These are phyloP conservation scores for Rhabdornis inornatus DNA, from an alignment of 2,113 vertebrate species.

Conservation along the genomic window DNA sequence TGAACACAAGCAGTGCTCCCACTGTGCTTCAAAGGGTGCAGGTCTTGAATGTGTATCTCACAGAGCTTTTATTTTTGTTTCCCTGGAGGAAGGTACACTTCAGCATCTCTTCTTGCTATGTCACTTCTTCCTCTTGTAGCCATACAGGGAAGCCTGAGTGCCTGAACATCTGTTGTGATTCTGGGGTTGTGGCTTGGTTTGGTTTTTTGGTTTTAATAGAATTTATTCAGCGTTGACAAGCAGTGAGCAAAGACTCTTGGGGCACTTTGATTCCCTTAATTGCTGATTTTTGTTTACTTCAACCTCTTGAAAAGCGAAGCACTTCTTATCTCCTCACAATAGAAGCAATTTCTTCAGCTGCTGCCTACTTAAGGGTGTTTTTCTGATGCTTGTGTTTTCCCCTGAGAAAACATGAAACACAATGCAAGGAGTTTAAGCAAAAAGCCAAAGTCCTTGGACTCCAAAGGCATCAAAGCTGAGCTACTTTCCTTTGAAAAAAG, in stretches of 20 bases:
- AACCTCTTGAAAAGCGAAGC: conserved; percentile 21
- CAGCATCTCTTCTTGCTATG: not conserved
- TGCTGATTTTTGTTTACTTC: conserved; percentile 42
- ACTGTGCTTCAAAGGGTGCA: fast-evolving
- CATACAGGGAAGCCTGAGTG: not conserved
- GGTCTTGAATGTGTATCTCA: not conserved
- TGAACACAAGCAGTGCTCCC: fast-evolving
- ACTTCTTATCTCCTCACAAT: not conserved
- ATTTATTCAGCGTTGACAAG: not conserved
- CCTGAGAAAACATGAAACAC: conserved; percentile 44
- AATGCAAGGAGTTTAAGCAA: conserved; percentile 13
- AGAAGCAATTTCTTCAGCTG: conserved; percentile 27
- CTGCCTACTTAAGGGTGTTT: conserved; percentile 15
- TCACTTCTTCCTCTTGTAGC: not conserved
- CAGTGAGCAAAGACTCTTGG: not conserved
- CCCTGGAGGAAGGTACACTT: not conserved
- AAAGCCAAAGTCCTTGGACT: conserved; percentile 14
- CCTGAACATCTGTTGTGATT: not conserved
- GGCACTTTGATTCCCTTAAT: conserved; percentile 25
- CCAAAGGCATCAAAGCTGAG: conserved; percentile 49
- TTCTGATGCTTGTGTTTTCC: conserved; percentile 21
- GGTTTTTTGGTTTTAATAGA: not conserved
- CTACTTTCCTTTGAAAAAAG: conserved; percentile 45
- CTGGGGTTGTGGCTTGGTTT: not conserved
- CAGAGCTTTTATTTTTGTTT: not conserved